These are phyloP conservation scores for Andrena bicolor DNA, from an alignment of 2,888 invertebrate genomes.

Conservation along the genomic window DNA sequence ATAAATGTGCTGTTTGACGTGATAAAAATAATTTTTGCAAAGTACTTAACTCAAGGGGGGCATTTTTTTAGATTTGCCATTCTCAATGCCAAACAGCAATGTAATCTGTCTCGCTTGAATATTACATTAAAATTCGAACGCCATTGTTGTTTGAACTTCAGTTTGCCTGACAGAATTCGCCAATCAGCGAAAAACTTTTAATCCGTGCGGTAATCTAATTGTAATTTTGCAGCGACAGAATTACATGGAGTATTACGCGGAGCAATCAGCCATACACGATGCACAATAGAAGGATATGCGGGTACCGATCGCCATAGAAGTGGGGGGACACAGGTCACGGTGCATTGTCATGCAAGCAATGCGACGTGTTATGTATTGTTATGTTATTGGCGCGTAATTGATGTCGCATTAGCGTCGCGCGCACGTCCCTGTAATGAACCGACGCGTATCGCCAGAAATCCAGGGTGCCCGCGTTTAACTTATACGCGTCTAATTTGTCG, in stretches of 20 bases:
- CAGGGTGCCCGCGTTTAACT: conserved; percentile 48
- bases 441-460: conserved; percentile 73
- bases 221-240: conserved; percentile 72
- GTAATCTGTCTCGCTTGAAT: no score
- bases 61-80: no score
- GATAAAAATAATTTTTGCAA: no score
- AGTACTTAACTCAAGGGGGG: no score
- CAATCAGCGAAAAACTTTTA: conserved; percentile 50
- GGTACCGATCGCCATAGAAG: conserved; percentile 62
- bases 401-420: conserved; percentile 81
- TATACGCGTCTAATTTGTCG: conserved; percentile 53
- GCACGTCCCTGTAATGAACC: conserved; percentile 81
- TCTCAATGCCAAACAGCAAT: no score
- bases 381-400: conserved; percentile 83
- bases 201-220: conserved; percentile 59
- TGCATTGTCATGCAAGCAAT: conserved; percentile 82
- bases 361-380: conserved; percentile 83
- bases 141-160: background rate
- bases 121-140: no score
- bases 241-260: conserved; percentile 79
- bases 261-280: conserved; percentile 76
- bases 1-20: no score
- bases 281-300: conserved; percentile 77
- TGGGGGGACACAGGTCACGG: conserved; percentile 62
- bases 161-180: conserved; percentile 22